A percentile compares a stretch with the other conserved stretches of the same genome.
These are phyloP conservation scores for Dendropsophus ebraccatus DNA, from an alignment of 2,113 vertebrate genomes.

Conservation along the genomic window DNA sequence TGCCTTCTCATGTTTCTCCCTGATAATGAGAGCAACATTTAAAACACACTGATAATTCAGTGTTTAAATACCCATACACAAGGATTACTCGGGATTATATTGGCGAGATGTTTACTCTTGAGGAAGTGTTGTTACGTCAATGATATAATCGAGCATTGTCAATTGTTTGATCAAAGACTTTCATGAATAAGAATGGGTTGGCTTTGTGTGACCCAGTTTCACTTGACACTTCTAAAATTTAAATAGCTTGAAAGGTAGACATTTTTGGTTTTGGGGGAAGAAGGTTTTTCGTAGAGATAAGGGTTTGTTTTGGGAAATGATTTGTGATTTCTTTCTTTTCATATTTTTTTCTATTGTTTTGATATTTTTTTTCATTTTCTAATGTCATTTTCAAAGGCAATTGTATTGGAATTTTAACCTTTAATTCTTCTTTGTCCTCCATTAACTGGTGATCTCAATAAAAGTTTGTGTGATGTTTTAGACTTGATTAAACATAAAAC, in stretches of 20 bases:
- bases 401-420: neutral
- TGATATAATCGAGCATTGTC: constrained; percentile 44
- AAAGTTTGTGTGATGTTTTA: too few relatives aligned
- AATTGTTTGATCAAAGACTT: constrained; percentile 35
- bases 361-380: neutral
- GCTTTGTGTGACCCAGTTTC: constrained; percentile 34
- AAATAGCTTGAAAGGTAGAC: neutral
- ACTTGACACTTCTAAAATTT: neutral
- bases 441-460: too few relatives aligned
- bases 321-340: neutral
- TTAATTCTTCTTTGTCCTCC: too few relatives aligned
- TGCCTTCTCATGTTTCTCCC: constrained; percentile 65
- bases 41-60: constrained; percentile 51
- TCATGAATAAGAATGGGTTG: neutral
- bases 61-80: constrained; percentile 41
- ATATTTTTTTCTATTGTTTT: neutral
- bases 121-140: constrained; percentile 40
- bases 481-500: too few relatives aligned
- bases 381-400: neutral
- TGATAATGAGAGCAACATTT: constrained; percentile 65
- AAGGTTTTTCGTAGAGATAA: neutral
- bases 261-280: neutral
- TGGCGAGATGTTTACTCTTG: constrained; percentile 37
- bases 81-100: constrained; percentile 58
- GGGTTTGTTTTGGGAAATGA: neutral